Conservation (phyloP, 2,888 invertebrate genomes). For the Congeria kusceri region DNA sequence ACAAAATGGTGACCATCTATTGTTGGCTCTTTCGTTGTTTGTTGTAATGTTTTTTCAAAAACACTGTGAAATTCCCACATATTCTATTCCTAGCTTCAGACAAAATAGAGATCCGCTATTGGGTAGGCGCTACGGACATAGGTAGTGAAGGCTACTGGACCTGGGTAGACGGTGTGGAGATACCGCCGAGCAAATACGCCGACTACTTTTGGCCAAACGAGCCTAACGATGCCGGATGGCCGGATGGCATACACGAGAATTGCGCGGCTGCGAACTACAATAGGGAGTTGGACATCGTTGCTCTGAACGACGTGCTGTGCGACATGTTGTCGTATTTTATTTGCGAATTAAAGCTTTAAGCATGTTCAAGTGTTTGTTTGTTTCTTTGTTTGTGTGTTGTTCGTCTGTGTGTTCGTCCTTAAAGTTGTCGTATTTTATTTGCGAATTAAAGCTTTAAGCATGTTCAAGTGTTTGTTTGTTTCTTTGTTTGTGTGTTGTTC, state of each 20-base stretch:
- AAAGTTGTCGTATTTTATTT: not conserved
- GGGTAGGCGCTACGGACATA: not conserved
- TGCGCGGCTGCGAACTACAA: slow-evolving; percentile 3
- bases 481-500: too few species aligned
- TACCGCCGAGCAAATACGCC: not conserved
- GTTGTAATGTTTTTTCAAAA: too few species aligned
- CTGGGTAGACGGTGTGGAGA: not conserved
- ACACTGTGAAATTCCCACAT: too few species aligned
- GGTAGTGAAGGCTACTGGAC: not conserved
- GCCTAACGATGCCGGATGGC: slow-evolving; percentile 1
- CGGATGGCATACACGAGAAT: not conserved
- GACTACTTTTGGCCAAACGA: not conserved
- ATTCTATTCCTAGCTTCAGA: too few species aligned
- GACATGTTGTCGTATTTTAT: not conserved
- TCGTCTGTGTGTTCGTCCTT: too few species aligned
- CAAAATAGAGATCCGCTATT: not conserved
- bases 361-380: too few species aligned
- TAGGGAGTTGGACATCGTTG: not conserved
- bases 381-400: too few species aligned
- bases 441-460: not conserved
- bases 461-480: too few species aligned
- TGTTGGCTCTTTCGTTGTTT: too few species aligned
- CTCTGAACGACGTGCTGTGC: not conserved
- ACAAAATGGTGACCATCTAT: too few species aligned
- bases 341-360: slow-evolving; percentile 1